phyloP scores from a whole-genome alignment of 92 coral and sea anemone species.

The Ricordea florida region DNA sequence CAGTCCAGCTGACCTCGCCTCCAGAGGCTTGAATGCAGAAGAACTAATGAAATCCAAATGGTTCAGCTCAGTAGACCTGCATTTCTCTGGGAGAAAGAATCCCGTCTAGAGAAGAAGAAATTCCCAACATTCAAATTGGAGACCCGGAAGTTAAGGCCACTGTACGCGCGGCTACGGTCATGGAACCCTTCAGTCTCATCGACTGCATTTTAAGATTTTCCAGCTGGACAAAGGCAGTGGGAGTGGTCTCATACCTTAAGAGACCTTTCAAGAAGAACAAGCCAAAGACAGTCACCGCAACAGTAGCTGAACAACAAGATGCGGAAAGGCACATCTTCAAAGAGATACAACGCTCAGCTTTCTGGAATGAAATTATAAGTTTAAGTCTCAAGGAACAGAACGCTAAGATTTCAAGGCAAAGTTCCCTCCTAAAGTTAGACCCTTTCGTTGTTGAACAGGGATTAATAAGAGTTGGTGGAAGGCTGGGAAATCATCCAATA shows the following conservation, averaged over 20 bases:
- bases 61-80: slow-evolving; percentile 31
- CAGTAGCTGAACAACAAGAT: slow-evolving; percentile 35
- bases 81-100: slow-evolving; percentile 11
- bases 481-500: slow-evolving; percentile 10
- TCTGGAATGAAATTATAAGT: not conserved
- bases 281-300: slow-evolving; percentile 6
- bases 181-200: not conserved
- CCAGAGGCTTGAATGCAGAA: slow-evolving; percentile 1
- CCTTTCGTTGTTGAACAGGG: slow-evolving; percentile 1
- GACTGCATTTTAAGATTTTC: slow-evolving; percentile 2
- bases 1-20: slow-evolving; percentile 15
- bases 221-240: slow-evolving; percentile 2
- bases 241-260: slow-evolving; percentile 12
- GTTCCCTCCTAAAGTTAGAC: slow-evolving; percentile 6
- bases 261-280: slow-evolving; percentile 20
- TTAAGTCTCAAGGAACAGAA: not conserved
- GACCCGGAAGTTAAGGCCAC: slow-evolving; percentile 14
- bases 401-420: not conserved
- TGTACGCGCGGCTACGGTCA: not conserved
- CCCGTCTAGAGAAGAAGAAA: not conserved
- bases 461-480: slow-evolving; percentile 24
- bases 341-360: slow-evolving; percentile 8
- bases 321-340: slow-evolving; percentile 20
- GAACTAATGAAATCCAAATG: slow-evolving; percentile 14
- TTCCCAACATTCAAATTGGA: slow-evolving; percentile 6